Evolutionary conservation across 2,888 invertebrate genomes (phyloP), one percentile per base, ranked within the genome.

Genomic region (Chrysomela aeneicollis): DNA sequence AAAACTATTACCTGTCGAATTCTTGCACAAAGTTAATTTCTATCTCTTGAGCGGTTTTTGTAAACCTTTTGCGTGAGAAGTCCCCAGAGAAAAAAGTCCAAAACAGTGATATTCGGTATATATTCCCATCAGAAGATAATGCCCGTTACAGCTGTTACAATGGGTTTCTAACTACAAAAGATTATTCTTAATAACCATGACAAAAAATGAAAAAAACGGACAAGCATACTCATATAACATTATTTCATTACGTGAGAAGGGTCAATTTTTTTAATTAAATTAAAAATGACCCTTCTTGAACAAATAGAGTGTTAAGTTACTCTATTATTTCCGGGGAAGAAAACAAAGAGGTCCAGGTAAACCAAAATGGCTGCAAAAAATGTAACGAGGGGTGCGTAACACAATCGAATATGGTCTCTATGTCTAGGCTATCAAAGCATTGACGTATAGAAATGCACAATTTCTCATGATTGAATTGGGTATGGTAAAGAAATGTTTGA

Each of bases 241-340:
- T 69, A 59, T 64, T 49, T 61, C 54, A 51, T 49, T 19, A 62
- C 50, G 55, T 58, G 46, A 55, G 63, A 68, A 63, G 71, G 74
- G 70, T 73, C 69, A 71, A 49, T 69, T 73, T 74, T 75, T 73
- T 74, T 71, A 72, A 70, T 73, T 68, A 68, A 73, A 73, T 77
- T 73, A 73, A 74, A 70, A 66, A 66, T 75, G 76, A 76, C 74
- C 76, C 74, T 62, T 66, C 66, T 73, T 71, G 72, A 74, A 74
- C 71, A 75, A 74, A 75, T 73, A 73, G 63, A 67, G 74, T 74
- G 72, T 76, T 67, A 69, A 69, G 73, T 74, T 75, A 72, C 74
- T 69, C 70, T 71, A 70, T 71, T 73, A 68, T 73, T 68, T 68
- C 66, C 54, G 59, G 57, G 53, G 18, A 68, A 63, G 64, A 73